Percentiles rank a stretch among this genome's conserved stretches.
phyloP scores from a whole-genome alignment of 2,888 invertebrate genomes.

The Acrocera orbiculus region DNA sequence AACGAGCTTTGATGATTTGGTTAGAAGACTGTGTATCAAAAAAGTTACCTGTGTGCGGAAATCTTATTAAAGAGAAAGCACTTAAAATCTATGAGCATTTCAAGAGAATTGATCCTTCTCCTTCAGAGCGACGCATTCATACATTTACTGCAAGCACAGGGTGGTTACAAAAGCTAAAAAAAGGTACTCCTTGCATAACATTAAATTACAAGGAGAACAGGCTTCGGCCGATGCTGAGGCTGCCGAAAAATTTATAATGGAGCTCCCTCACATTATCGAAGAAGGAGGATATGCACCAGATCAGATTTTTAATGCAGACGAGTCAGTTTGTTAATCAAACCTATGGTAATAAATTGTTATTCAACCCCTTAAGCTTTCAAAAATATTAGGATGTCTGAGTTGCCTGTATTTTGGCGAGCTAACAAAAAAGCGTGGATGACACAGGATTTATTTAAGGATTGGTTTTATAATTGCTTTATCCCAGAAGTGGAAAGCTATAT shows the following conservation, averaged over 20 bases:
- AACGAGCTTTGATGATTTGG: slow-evolving; percentile 6
- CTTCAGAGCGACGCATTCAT: background rate
- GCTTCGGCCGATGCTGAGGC: background rate
- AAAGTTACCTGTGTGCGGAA: background rate
- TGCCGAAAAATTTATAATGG: background rate
- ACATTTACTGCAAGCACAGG: background rate
- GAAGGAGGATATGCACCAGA: slow-evolving; percentile 1
- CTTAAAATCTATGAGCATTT: background rate
- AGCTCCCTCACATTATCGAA: background rate
- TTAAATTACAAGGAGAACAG: background rate
- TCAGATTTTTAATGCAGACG: slow-evolving; percentile 4
- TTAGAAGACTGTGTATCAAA: background rate
- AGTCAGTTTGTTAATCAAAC: slow-evolving; percentile 3
- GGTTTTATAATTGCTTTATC: background rate
- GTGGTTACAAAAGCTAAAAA: background rate
- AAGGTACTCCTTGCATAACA: background rate
- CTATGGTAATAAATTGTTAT: slow-evolving; percentile 1
- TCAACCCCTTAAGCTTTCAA: slow-evolving; percentile 2
- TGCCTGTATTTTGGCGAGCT: slow-evolving; percentile 3
- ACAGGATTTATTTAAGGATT: slow-evolving; percentile 2
- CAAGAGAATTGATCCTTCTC: background rate
- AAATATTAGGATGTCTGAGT: slow-evolving; percentile 3
- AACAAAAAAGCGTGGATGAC: slow-evolving; percentile 3
- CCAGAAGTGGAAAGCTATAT: slow-evolving; percentile 2
- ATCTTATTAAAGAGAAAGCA: background rate